Percentiles rank a stretch among this genome's conserved stretches.
Evolutionary conservation across 2,113 vertebrate species (phyloP).

Genomic region (Cepphus grylle): DNA sequence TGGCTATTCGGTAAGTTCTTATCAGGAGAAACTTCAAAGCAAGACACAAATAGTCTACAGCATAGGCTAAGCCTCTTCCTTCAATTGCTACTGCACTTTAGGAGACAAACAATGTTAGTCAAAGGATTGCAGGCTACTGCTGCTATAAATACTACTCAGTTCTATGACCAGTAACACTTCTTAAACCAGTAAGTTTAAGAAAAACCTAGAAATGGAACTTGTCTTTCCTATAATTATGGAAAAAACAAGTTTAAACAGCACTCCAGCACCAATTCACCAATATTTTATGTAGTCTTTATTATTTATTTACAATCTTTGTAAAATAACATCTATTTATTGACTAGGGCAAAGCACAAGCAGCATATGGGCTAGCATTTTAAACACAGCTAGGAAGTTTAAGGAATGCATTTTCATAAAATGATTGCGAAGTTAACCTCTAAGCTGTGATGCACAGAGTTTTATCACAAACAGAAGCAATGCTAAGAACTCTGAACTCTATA

Average conservation of each 20-base stretch:
- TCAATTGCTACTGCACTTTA: background rate
- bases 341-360: background rate
- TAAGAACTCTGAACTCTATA: background rate
- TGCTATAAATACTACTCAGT: background rate
- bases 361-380: background rate
- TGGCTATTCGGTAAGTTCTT: background rate
- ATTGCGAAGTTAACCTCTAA: background rate
- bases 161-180: background rate
- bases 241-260: background rate
- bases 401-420: background rate
- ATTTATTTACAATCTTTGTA: background rate
- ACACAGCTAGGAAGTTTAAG: background rate
- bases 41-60: background rate
- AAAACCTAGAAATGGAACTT: background rate
- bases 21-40: conserved; percentile 28
- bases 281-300: background rate
- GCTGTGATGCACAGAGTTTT: background rate
- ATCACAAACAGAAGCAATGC: background rate
- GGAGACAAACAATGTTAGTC: background rate
- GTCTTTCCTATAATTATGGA: background rate
- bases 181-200: background rate
- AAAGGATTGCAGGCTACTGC: background rate
- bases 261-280: background rate
- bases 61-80: conserved; percentile 16
- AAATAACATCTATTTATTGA: background rate